Percentiles rank a stretch among this genome's conserved stretches.
These are phyloP conservation scores for Clostera curtula DNA, from an alignment of 2,888 invertebrate genomes.

Conservation along the genomic window DNA sequence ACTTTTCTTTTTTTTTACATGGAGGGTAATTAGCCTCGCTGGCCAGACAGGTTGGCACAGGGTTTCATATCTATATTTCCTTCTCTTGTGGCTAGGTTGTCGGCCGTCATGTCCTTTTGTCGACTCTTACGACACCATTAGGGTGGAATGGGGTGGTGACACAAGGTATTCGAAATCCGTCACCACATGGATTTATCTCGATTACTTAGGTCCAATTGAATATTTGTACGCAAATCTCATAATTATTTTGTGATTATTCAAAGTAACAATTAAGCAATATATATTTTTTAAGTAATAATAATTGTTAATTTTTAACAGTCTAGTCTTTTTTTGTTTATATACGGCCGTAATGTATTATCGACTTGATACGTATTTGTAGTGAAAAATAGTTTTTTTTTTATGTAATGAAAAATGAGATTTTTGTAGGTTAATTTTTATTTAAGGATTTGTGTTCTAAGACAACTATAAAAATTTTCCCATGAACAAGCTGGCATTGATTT, in stretches of 20 bases:
- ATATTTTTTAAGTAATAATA: slow-evolving; percentile 24
- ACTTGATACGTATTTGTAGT: slow-evolving; percentile 23
- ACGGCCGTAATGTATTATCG: slow-evolving; percentile 52
- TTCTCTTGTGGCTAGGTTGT: too few relatives aligned
- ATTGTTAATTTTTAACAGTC: slow-evolving; percentile 57
- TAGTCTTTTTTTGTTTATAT: slow-evolving; percentile 55
- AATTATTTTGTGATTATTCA: slow-evolving; percentile 25
- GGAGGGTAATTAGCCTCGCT: too few relatives aligned
- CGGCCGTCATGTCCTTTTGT: too few relatives aligned
- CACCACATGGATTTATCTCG: slow-evolving; percentile 8
- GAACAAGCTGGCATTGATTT: background rate
- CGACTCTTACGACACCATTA: too few relatives aligned
- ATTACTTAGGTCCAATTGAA: slow-evolving; percentile 11
- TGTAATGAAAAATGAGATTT: slow-evolving; percentile 28
- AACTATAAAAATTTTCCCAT: too few relatives aligned
- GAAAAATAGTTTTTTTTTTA: slow-evolving; percentile 20
- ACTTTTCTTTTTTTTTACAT: too few relatives aligned
- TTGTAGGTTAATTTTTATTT: slow-evolving; percentile 21
- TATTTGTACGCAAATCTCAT: slow-evolving; percentile 24
- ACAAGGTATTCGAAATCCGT: too few relatives aligned
- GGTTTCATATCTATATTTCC: too few relatives aligned
- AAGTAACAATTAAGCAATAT: slow-evolving; percentile 28
- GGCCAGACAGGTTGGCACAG: too few relatives aligned
- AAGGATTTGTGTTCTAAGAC: slow-evolving; percentile 7
- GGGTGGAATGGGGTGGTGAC: too few relatives aligned